Base-by-base conservation (phyloP, 2,113 vertebrate species). In the Rhea pennata region DNA sequence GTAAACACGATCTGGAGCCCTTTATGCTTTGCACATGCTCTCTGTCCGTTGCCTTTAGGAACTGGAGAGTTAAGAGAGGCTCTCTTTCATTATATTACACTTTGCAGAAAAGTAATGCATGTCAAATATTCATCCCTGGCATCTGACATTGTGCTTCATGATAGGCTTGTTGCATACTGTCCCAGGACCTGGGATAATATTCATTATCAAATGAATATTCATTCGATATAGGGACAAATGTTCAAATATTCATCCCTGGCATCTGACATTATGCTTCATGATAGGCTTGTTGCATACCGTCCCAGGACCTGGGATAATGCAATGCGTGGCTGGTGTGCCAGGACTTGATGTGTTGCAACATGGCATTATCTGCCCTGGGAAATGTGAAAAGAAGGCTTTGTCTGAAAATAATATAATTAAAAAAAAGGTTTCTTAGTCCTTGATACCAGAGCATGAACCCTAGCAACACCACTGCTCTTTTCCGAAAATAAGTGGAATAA, bases 301-400 rank as follows among this genome's bases (percentile, higher is more conserved):
- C 58, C 40, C 80, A 24, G 92, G 87, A 69, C 72, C 31, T 65
- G 75, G 64, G 74, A 88, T 94, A 95, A 92, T 84, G 90, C 93
- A 76, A 53, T 66, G n/a, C 73, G 56, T 88, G 83, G 72, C 79
- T 93, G 67, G 33, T 76, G 64, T 90, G 46, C 59, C 84, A 95
- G 56, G 71, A 87, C 56, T n/a, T 92, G 84, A 95, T 80, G 39
- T 84, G 59, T 71, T 92, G 87, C 71, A 94, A 72, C 59, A 15
- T 92, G 89, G 67, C 91, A 88, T 92, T 95, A 80, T 95, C 91
- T 96, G 81, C 78, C 94, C 79, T 89, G 84, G 82, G 91, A 96
- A 92, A 95, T 71, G 15, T 67, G 87, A 92, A 91, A 96, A 77
- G 75, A 95, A 95, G 24, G 78, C 71, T 71, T 84, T 83, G 62